Evolutionary conservation across 2,113 vertebrate species (phyloP), one percentile per base, ranked within the genome.

Genomic region (Acanthisitta chloris): DNA sequence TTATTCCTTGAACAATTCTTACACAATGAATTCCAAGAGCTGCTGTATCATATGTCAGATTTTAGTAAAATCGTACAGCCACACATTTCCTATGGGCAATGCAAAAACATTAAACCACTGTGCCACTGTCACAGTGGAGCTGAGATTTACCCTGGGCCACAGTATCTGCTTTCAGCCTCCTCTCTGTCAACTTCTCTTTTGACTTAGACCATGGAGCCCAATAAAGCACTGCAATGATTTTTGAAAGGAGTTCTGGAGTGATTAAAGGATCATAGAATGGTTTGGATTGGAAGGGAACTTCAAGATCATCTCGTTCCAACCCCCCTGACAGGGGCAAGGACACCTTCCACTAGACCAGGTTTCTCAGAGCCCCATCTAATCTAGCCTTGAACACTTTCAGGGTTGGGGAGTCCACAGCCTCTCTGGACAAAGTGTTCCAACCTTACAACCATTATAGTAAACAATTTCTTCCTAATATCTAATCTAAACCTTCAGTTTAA

Each of bases 351-450:
- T 31, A 6, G 11, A 6, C n/a, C 52, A 61, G 24, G 14, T 2
- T 76, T 4, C 29, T 67, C n/a, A 10, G 34, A 26, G 20, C 16
- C 9, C 17, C 2, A 0, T 52, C 24, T 40, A 34, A 3, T 8
- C 11, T 40, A 29, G 9, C 45, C n/a, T 40, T 54, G 9, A 0
- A 31, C 19, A 46, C 7, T 46, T 34, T 3, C 24, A 52, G 11
- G 5, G 38, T 25, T 52, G 24, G 13, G 16, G 19, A 6, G 46
- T 0, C 16, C 19, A 40, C 5, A 74, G 3, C 16, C 17, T 52
- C n/a, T 82, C 8, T 34, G n/a, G 7, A 16, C 7, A 74, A 1
- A 10, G 15, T 67, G 38, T 59, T 15, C 45, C 45, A 81, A 24
- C 46, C 45, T 52, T 16, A 8, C 7, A 1, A 40, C 13, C 3